Evolutionary conservation across 1,140 invertebrate genomes (phyloP).

Genomic region (Drosophila sucinea): DNA sequence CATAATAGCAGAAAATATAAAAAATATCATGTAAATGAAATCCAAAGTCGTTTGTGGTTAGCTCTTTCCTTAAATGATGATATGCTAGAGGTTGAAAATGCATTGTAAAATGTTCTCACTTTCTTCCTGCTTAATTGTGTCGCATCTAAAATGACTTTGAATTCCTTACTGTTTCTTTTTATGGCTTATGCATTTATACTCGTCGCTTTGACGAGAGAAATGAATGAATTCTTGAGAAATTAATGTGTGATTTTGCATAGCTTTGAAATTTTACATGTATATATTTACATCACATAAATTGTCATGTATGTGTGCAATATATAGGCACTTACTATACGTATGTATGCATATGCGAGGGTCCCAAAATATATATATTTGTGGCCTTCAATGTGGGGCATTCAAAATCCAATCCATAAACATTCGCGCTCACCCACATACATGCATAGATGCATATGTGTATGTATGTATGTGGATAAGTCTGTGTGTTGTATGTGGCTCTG

Average conservation of each 20-base stretch:
- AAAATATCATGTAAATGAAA: background rate
- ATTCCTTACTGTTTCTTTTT: background rate
- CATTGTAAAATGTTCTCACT: background rate
- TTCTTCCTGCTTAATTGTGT: no score
- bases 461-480: slow-evolving; percentile 2
- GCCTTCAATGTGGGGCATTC: slow-evolving; percentile 17
- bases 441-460: background rate
- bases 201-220: background rate
- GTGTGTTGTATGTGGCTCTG: background rate
- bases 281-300: background rate
- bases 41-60: no score
- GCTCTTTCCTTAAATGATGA: background rate
- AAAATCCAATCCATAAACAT: slow-evolving; percentile 11
- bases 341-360: background rate
- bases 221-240: background rate
- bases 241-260: background rate
- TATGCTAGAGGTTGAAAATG: background rate
- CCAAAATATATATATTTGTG: slow-evolving; percentile 4
- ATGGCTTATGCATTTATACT: background rate
- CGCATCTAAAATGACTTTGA: no score
- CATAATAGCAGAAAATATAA: no score
- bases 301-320: background rate
- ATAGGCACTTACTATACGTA: slow-evolving; percentile 5
- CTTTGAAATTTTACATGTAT: background rate
- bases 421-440: slow-evolving; percentile 12